Base-by-base conservation (phyloP, 2,113 vertebrate species). In the Tautogolabrus adspersus region DNA sequence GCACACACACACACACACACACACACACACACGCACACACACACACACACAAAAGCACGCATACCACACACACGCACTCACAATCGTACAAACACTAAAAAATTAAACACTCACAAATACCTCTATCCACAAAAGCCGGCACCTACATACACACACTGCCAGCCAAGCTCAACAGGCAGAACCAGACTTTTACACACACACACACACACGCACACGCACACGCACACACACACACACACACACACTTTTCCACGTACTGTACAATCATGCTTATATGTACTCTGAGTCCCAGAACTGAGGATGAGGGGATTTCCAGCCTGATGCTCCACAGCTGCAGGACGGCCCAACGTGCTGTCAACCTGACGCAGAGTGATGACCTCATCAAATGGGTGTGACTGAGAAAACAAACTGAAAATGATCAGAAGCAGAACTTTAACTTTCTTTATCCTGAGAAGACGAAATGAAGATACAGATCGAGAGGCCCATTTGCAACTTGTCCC, bases 271-370 rank as follows among this genome's bases (percentile, higher is more conserved):
- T 74, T 37, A 34, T 30, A 38, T 74, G 40, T n/a, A 70, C 54
- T 69, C 49, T 2, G 65, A 72, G 60, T 65, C 77, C 62, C 65
- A 15, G 64, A 21, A 44, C 52, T 22, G 47, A 67, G 37, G 56
- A 85, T 34, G 65, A 81, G 89, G 90, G 91, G 87, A 88, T 91
- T 93, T 91, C 90, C 90, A 91, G 76, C 81, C 75, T 85, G 84
- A 90, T 87, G 83, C 72, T 87, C 58, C 75, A 70, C 90, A 91
- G 90, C 89, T 91, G 86, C 49, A 8, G 59, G 82, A 85, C 81
- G 34, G 63, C 69, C 81, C 82, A 68, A 71, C 75, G 5, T 63
- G 26, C 80, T 49, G 80, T 86, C 86, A 63, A 65, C 57, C 77
- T 84, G 91, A 87, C 73, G 88, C 86, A 73, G 30, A 81, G 44